Conservation (phyloP, 2,888 invertebrate genomes). For the Macrosoma leucophasiata region DNA sequence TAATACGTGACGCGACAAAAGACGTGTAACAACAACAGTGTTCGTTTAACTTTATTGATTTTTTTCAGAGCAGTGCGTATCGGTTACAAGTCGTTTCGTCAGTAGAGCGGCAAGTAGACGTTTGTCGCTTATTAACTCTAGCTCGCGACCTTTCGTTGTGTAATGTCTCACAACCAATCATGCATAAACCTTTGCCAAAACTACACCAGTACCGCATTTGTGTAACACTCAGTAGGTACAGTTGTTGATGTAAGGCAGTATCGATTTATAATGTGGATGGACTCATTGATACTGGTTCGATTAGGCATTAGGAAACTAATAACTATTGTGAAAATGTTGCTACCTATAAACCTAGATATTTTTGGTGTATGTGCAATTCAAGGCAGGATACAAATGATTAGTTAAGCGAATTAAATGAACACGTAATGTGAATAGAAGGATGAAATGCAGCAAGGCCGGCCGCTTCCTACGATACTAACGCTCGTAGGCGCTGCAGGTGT, state of each 20-base stretch:
- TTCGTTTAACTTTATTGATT: too few relatives aligned
- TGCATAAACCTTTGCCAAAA: slow-evolving; percentile 56
- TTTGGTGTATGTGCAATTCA: too few relatives aligned
- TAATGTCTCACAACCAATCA: slow-evolving; percentile 46
- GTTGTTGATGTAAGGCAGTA: too few relatives aligned
- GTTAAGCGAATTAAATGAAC: too few relatives aligned
- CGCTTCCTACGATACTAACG: slow-evolving; percentile 47
- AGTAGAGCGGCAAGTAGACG: slow-evolving; percentile 47
- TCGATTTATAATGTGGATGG: too few relatives aligned
- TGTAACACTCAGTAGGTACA: slow-evolving; percentile 14
- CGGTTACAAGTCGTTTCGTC: slow-evolving; percentile 25
- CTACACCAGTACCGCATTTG: slow-evolving; percentile 24
- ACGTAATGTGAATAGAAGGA: too few relatives aligned
- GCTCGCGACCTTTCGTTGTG: slow-evolving; percentile 52
- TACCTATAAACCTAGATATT: slow-evolving; percentile 28
- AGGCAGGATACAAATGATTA: too few relatives aligned
- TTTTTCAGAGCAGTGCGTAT: too few relatives aligned
- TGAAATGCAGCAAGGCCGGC: slow-evolving; percentile 58
- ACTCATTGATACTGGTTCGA: too few relatives aligned
- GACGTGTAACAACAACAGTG: too few relatives aligned
- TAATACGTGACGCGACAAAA: slow-evolving; percentile 6
- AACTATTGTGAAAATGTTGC: too few relatives aligned
- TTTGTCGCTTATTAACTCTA: slow-evolving; percentile 47
- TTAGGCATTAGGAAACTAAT: too few relatives aligned
- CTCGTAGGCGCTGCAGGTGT: slow-evolving; percentile 18